Conservation (phyloP, 2,888 invertebrate species). For the Glaucopsyche alexis region DNA sequence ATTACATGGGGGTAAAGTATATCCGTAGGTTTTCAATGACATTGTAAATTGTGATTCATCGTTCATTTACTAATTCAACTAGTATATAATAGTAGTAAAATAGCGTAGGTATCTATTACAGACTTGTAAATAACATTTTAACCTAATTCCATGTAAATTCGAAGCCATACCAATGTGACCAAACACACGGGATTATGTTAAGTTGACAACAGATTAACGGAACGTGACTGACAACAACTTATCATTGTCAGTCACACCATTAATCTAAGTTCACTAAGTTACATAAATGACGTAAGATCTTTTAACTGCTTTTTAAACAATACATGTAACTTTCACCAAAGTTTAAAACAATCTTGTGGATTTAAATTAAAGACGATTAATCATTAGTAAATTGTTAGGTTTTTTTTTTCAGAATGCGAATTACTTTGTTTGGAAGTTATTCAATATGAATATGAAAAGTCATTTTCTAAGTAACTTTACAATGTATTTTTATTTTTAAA, state of each 20-base stretch:
- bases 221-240: constrained; percentile 35
- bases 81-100: neutral
- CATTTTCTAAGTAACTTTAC: too few relatives aligned
- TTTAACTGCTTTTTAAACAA: constrained; percentile 20
- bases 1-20: too few relatives aligned
- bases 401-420: neutral
- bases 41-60: too few relatives aligned
- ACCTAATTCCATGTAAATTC: constrained; percentile 24
- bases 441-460: too few relatives aligned
- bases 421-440: neutral
- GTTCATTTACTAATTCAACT: too few relatives aligned
- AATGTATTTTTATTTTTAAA: too few relatives aligned
- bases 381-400: neutral
- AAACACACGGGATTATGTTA: constrained; percentile 32
- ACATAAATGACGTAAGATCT: constrained; percentile 44
- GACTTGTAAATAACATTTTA: constrained; percentile 20
- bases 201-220: constrained; percentile 33
- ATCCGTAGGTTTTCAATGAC: too few relatives aligned
- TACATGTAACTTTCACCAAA: constrained; percentile 7
- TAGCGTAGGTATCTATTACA: neutral
- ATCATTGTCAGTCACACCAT: constrained; percentile 42
- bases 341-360: neutral
- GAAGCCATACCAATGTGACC: constrained; percentile 24
- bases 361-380: neutral
- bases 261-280: constrained; percentile 43